phyloP scores from a whole-genome alignment of 2,797 vertebrate genomes.

The Jordanella pulchra region DNA sequence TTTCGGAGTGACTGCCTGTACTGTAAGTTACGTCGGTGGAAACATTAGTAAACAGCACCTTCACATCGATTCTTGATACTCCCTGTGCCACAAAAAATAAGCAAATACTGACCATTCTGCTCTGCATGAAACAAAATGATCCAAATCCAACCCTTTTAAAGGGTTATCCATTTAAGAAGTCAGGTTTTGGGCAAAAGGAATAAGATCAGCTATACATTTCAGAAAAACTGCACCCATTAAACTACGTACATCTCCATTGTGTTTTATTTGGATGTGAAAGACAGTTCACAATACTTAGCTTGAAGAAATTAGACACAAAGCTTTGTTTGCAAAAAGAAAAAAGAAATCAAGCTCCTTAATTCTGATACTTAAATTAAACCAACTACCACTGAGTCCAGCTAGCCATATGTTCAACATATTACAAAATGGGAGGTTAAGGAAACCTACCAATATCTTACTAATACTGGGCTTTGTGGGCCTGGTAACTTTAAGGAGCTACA shows the following conservation, averaged over 20 bases:
- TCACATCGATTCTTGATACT: constrained; percentile 65
- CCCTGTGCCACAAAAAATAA: constrained; percentile 47
- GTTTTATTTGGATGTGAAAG: background rate
- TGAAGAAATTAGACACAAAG: too few species aligned
- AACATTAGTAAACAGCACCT: constrained; percentile 65
- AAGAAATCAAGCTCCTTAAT: too few species aligned
- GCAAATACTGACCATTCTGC: constrained; percentile 53
- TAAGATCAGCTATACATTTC: background rate
- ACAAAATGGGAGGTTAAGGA: too few species aligned
- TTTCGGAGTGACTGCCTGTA: constrained; percentile 62
- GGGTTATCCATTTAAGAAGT: background rate
- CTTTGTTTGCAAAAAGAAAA: background rate
- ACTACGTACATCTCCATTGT: background rate
- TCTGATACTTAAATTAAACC: background rate
- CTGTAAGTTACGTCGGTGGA: constrained; percentile 50
- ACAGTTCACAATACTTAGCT: background rate
- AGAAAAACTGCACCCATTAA: background rate
- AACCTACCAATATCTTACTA: too few species aligned
- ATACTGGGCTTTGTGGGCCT: too few species aligned
- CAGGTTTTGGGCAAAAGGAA: background rate
- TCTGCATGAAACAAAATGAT: constrained; percentile 47
- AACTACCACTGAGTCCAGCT: background rate
- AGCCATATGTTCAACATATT: too few species aligned
- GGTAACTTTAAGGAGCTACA: too few species aligned
- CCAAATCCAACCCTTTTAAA: constrained; percentile 25